phyloP scores from a whole-genome alignment of 1,140 invertebrate species.

The Solen grandis region DNA sequence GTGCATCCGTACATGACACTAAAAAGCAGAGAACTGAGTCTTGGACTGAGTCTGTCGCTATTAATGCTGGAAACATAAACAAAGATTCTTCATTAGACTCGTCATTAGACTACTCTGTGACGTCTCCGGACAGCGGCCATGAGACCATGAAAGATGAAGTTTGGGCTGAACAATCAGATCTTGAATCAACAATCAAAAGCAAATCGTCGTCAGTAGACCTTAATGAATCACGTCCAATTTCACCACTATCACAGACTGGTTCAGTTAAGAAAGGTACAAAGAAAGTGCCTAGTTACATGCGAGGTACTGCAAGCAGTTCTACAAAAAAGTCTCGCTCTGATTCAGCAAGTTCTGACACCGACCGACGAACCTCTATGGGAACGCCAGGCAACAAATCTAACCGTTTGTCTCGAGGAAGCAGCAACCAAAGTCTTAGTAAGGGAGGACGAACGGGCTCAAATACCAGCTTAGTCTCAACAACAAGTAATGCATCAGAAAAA shows the following conservation, averaged over 20 bases:
- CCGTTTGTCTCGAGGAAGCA: slow-evolving; percentile 47
- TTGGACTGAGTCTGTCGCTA: slow-evolving; percentile 72
- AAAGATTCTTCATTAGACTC: slow-evolving; percentile 64
- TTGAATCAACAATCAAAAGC: slow-evolving; percentile 52
- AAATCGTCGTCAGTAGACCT: slow-evolving; percentile 43
- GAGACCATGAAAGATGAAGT: slow-evolving; percentile 70
- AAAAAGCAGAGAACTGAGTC: slow-evolving; percentile 75
- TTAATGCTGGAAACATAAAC: slow-evolving; percentile 48
- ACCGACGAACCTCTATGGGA: no score
- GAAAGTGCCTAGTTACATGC: slow-evolving; percentile 71
- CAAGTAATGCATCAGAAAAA: slow-evolving; percentile 61
- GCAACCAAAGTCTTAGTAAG: slow-evolving; percentile 62
- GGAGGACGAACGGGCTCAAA: slow-evolving; percentile 64
- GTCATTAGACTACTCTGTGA: slow-evolving; percentile 59
- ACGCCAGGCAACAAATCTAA: slow-evolving; percentile 40
- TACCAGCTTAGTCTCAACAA: slow-evolving; percentile 63
- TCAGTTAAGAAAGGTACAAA: slow-evolving; percentile 55
- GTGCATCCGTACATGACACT: slow-evolving; percentile 64
- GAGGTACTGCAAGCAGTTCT: slow-evolving; percentile 61
- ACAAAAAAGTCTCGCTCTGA: slow-evolving; percentile 55
- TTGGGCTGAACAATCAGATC: slow-evolving; percentile 66
- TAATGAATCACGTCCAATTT: slow-evolving; percentile 47
- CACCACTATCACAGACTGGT: slow-evolving; percentile 42
- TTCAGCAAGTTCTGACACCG: slow-evolving; percentile 52
- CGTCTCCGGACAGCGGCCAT: slow-evolving; percentile 73